Evolutionary conservation across 2,113 vertebrate species (phyloP).

Genomic region (Phylloscopus trochiloides): DNA sequence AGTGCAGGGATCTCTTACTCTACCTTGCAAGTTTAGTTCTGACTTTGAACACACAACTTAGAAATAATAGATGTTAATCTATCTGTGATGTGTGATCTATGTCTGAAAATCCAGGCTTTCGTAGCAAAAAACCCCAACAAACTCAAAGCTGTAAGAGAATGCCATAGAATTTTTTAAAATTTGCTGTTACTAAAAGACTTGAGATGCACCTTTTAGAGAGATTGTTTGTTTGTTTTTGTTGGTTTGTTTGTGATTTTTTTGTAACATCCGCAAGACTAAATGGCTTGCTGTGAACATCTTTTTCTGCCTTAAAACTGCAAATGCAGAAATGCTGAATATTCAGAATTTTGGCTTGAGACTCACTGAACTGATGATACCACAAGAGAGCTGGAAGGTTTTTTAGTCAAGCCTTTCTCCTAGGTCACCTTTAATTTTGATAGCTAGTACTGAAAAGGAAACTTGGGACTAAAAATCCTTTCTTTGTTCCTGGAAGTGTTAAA

Average conservation of each 20-base stretch:
- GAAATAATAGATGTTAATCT: not conserved
- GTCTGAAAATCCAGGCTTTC: not conserved
- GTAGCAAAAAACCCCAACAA: not conserved
- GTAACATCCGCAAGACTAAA: not conserved
- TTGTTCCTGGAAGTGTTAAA: not conserved
- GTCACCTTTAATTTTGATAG: not conserved
- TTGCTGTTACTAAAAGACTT: not conserved
- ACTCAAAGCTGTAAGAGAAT: not conserved
- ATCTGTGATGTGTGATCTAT: not conserved
- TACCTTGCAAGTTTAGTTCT: accelerated
- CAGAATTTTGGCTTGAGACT: not conserved
- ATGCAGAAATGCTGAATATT: not conserved
- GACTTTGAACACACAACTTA: not conserved
- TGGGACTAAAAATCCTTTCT: not conserved
- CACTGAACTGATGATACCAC: not conserved
- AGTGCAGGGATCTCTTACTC: not conserved
- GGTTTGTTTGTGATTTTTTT: not conserved
- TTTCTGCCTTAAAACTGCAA: conserved; percentile 41
- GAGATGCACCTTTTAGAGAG: not conserved
- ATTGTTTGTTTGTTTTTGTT: not conserved
- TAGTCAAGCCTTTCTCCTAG: not conserved
- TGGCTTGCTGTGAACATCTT: not conserved
- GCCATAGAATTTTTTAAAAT: accelerated
- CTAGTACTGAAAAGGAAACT: not conserved
- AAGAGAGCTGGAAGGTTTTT: not conserved